These are phyloP conservation scores for Carposina sasakii DNA, from an alignment of 1,140 invertebrate species.

Conservation along the genomic window DNA sequence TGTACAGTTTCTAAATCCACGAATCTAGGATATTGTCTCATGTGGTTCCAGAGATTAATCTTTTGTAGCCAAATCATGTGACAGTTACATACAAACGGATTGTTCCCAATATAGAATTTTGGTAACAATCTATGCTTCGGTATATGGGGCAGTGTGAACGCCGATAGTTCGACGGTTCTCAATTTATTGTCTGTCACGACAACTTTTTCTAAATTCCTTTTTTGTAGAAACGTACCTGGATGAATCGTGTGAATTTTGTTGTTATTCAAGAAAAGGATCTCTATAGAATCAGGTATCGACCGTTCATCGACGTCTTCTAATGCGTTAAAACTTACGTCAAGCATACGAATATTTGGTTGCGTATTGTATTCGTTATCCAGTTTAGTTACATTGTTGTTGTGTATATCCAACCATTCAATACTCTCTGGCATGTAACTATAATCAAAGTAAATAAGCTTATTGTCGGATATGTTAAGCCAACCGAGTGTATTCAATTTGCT, in stretches of 20 bases:
- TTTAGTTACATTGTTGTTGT: constrained; percentile 79
- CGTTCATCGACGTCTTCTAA: constrained; percentile 79
- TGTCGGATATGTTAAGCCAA: constrained; percentile 83
- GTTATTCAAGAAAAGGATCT: constrained; percentile 84
- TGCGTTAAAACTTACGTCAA: constrained; percentile 84
- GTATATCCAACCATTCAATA: constrained; percentile 83
- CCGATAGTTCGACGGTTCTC: constrained; percentile 80
- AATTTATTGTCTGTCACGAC: constrained; percentile 85
- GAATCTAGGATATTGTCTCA: constrained; percentile 85
- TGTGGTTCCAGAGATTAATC: constrained; percentile 80
- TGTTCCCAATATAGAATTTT: constrained; percentile 85
- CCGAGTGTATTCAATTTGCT: constrained; percentile 77
- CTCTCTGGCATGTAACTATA: constrained; percentile 78
- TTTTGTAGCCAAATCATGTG: constrained; percentile 88
- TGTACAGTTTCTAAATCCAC: constrained; percentile 88
- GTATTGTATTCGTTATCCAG: constrained; percentile 85
- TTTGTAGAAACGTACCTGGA: constrained; percentile 82
- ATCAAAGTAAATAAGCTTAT: constrained; percentile 79
- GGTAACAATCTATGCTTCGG: constrained; percentile 78
- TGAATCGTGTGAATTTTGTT: constrained; percentile 83
- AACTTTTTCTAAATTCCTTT: constrained; percentile 81
- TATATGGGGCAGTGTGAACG: constrained; percentile 79
- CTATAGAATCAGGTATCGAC: constrained; percentile 82
- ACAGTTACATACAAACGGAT: constrained; percentile 89
- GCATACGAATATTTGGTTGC: constrained; percentile 83